Conservation (phyloP, 30 jellyfish, hydroid and myxozoan species). For the Turritopsis dohrnii region DNA sequence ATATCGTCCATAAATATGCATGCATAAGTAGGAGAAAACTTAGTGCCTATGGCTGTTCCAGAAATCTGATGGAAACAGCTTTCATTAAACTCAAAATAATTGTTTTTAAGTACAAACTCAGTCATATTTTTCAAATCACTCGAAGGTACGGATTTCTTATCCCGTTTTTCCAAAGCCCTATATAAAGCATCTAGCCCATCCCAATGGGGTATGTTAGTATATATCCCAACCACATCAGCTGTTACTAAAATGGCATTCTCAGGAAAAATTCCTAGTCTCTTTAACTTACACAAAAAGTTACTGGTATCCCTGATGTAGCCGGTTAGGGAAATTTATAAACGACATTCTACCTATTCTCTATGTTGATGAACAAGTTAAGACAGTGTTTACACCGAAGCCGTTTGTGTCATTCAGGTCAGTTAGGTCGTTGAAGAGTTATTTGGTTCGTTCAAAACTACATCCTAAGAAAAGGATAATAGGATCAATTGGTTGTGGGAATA, state of each 20-base stretch:
- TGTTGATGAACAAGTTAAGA: too few relatives aligned
- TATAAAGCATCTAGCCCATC: not conserved
- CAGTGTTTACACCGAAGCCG: too few relatives aligned
- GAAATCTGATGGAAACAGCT: not conserved
- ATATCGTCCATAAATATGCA: too few relatives aligned
- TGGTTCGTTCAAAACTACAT: too few relatives aligned
- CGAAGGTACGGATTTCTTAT: not conserved
- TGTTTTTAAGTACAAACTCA: not conserved
- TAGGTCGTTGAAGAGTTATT: too few relatives aligned
- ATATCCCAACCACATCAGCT: not conserved
- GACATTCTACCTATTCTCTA: too few relatives aligned
- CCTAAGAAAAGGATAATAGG: too few relatives aligned
- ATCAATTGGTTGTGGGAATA: too few relatives aligned
- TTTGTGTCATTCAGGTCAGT: too few relatives aligned
- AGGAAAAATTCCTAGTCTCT: not conserved
- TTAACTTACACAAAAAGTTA: not conserved
- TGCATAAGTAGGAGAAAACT: too few relatives aligned
- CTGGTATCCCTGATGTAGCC: not conserved
- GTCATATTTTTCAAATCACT: not conserved
- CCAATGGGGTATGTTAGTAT: not conserved
- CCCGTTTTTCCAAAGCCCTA: not conserved
- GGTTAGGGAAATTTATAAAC: too few relatives aligned
- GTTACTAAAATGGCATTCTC: not conserved
- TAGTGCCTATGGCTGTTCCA: conserved; percentile 28
- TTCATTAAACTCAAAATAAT: not conserved